These are phyloP conservation scores for Trachelus iudaicus DNA, from an alignment of 2,888 invertebrate species.

Conservation along the genomic window DNA sequence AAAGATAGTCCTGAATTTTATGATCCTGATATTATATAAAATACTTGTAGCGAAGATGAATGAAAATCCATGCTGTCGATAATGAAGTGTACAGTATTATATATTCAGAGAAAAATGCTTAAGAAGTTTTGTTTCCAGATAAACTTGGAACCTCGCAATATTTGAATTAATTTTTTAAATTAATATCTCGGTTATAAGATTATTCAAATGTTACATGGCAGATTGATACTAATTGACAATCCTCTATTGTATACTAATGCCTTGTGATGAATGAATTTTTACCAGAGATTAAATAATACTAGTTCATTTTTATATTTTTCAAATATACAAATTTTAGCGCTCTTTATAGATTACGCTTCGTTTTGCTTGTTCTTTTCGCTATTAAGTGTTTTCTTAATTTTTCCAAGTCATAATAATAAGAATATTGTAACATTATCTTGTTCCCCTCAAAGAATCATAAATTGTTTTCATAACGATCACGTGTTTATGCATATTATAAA, in stretches of 20 bases:
- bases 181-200: background rate
- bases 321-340: background rate
- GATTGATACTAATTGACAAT: background rate
- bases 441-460: background rate
- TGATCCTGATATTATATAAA: background rate
- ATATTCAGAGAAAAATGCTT: background rate
- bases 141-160: background rate
- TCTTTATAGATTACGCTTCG: background rate
- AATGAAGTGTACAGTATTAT: background rate
- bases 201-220: background rate
- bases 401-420: background rate
- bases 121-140: background rate
- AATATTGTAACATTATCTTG: background rate
- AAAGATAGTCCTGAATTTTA: background rate
- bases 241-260: background rate
- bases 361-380: background rate
- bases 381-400: background rate
- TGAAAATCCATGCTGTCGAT: background rate
- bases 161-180: background rate
- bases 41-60: background rate
- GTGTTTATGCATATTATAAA: background rate
- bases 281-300: background rate
- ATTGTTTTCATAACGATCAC: background rate
- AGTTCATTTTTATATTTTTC: background rate
- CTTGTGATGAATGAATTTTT: background rate